Evolutionary conservation across 2,113 vertebrate genomes (phyloP).

Genomic region (Nothobranchius kuhntae): DNA sequence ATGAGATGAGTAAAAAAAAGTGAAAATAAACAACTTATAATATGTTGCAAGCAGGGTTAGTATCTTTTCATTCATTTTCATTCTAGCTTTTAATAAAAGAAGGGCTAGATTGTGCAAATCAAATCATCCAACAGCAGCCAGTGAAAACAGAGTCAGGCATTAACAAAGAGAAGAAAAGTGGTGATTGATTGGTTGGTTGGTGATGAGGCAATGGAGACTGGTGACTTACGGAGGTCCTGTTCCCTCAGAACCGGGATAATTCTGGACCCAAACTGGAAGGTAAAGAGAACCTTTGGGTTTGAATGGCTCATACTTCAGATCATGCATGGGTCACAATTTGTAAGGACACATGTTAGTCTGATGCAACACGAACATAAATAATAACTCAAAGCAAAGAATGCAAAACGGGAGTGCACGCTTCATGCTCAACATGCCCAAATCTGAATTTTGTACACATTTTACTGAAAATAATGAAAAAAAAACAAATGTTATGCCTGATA

Average conservation of each 20-base stretch:
- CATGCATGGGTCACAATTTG: constrained; percentile 71
- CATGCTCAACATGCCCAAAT: neutral
- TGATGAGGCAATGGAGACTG: constrained; percentile 68
- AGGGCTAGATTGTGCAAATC: constrained; percentile 48
- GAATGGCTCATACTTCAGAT: constrained; percentile 70
- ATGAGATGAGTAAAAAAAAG: constrained; percentile 48
- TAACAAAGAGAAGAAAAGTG: constrained; percentile 47
- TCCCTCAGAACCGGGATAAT: constrained; percentile 95
- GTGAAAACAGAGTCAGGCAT: constrained; percentile 67
- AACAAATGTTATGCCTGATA: constrained; percentile 4
- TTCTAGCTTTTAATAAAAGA: neutral
- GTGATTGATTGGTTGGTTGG: constrained; percentile 49
- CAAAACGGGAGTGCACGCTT: constrained; percentile 44
- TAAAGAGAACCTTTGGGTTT: constrained; percentile 89
- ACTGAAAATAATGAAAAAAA: constrained; percentile 13
- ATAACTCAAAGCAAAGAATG: constrained; percentile 45
- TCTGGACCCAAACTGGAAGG: constrained; percentile 96
- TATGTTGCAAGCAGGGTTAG: constrained; percentile 71
- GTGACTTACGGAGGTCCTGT: constrained; percentile 91
- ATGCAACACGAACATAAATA: constrained; percentile 57
- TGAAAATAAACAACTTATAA: constrained; percentile 21
- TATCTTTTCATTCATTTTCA: constrained; percentile 50
- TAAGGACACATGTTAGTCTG: constrained; percentile 72
- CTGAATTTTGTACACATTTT: neutral
- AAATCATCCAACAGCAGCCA: constrained; percentile 67